Percentiles rank a stretch among this genome's conserved stretches.
These are phyloP conservation scores for Pangasius sanitwongsei DNA, from an alignment of 2,797 vertebrate genomes.

Conservation along the genomic window DNA sequence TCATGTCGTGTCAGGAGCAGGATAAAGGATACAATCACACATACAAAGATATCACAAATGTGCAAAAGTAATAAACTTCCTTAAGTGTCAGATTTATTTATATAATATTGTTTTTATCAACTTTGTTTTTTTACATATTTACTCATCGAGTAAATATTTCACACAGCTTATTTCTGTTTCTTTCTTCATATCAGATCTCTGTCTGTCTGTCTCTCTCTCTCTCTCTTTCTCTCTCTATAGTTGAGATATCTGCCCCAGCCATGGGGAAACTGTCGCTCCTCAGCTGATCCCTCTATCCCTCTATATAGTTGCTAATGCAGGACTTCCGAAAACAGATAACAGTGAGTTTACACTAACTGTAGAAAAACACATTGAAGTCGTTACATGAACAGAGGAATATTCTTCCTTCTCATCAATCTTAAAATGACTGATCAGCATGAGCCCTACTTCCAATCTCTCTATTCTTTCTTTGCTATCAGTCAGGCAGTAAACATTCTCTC, in stretches of 20 bases:
- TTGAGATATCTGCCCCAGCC: slow-evolving; percentile 96
- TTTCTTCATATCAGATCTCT: too few species aligned
- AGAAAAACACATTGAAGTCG: neutral
- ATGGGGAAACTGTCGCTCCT: slow-evolving; percentile 94
- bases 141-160: too few species aligned
- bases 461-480: neutral
- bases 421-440: neutral
- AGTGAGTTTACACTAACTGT: neutral
- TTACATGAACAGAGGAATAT: neutral
- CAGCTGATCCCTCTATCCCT: slow-evolving; percentile 85
- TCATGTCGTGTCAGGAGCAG: slow-evolving; percentile 96
- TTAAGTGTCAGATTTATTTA: too few species aligned
- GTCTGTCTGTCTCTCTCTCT: slow-evolving; percentile 61
- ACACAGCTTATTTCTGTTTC: too few species aligned
- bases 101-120: neutral
- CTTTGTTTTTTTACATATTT: slow-evolving; percentile 26
- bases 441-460: neutral
- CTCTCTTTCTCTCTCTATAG: slow-evolving; percentile 72
- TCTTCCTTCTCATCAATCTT: neutral
- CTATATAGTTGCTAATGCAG: neutral
- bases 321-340: neutral
- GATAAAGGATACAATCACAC: slow-evolving; percentile 80
- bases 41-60: too few species aligned
- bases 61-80: too few species aligned
- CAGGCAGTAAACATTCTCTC: neutral